phyloP scores from a whole-genome alignment of 92 coral and sea anemone genomes.

The Epizoanthus ramosus region DNA sequence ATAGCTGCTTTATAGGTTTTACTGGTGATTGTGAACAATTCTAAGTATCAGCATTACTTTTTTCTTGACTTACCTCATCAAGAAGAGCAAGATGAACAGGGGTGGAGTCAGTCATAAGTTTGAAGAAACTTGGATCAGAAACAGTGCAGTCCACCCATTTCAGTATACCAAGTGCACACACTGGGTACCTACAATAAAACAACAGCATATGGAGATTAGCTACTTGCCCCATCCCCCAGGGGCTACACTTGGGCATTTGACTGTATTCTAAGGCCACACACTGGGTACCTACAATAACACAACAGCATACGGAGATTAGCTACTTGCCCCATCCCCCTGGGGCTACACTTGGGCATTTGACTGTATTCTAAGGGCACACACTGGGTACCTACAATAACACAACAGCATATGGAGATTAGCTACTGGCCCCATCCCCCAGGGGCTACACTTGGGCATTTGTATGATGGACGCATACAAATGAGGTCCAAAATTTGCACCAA shows the following conservation, averaged over 20 bases:
- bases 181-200: conserved; percentile 76
- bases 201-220: not conserved
- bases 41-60: too few relatives aligned
- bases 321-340: too few relatives aligned
- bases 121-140: conserved; percentile 93
- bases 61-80: conserved; percentile 79
- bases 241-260: too few relatives aligned
- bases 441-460: too few relatives aligned
- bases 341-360: too few relatives aligned
- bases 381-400: conserved; percentile 76
- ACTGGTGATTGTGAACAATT: too few relatives aligned
- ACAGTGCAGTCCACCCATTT: conserved; percentile 99
- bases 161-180: conserved; percentile 95
- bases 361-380: conserved; percentile 91
- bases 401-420: not conserved
- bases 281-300: conserved; percentile 76
- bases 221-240: too few relatives aligned
- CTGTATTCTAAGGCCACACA: conserved; percentile 90
- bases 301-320: not conserved
- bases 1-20: not conserved
- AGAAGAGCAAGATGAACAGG: conserved; percentile 95
- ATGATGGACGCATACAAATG: too few relatives aligned
- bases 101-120: conserved; percentile 97
- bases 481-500: too few relatives aligned
- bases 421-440: too few relatives aligned